Base-by-base conservation (phyloP, 2,888 invertebrate species). In the Eupithecia tripunctaria region DNA sequence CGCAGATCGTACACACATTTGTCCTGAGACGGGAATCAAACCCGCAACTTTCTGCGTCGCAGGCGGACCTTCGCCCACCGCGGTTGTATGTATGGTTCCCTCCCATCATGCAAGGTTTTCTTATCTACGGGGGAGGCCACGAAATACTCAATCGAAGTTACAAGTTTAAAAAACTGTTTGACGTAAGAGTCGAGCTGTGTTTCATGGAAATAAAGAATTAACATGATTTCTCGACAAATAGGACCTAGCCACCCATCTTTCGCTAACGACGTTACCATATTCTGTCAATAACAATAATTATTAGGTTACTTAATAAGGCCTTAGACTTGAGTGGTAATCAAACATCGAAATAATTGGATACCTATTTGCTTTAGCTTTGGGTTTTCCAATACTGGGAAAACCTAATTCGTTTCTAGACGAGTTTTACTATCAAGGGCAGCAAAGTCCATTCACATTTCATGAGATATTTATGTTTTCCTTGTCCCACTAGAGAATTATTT, bases 351-450 rank as follows among this genome's bases (percentile, higher is more conserved):
- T 25, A 68, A 41, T 70, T 67, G 51, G 32, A 60, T 71, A 12
- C 21, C 21, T 51, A 62, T 69, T 72, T 73, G 62, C 43, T 56
- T 67, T 63, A 41, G 63, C 69, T 76, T 59, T 74, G 83, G 80
- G 72, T 82, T 80, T 82, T 67, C 80, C 84, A 64, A 75, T 73
- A 70, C 71, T 74, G 82, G 83, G 74, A 66, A 75, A 71, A 71
- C 70, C 73, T 70, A 62, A 70, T 62, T 72, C 27, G 68, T 47
- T 38, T 32, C 60, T 66, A 25, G 47, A 32, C 43, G 63, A 21
- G 59, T 47, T 68, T 41, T 56, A 60, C 56, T 56, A 71, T 64
- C 67, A 21, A 51, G 47, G 47, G 71, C 56, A 67, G 56, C 56
- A n/a, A n/a, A 27, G 59, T 36, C 60, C 60, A 64, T 68, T 67